phyloP scores from a whole-genome alignment of 2,888 invertebrate genomes.

The Lamproptera curius region DNA sequence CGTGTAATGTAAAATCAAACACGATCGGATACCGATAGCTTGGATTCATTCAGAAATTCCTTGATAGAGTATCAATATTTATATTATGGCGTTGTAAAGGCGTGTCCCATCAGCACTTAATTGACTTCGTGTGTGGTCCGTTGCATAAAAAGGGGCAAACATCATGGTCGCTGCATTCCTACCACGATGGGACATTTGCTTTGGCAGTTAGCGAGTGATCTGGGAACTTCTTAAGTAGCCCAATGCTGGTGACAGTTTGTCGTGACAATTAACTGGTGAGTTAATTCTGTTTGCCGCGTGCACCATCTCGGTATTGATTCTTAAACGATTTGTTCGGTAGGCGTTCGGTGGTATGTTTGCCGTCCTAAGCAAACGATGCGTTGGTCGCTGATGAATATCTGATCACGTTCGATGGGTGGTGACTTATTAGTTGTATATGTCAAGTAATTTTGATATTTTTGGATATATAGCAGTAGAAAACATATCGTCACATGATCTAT shows the following conservation, averaged over 20 bases:
- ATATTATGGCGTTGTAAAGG: not conserved
- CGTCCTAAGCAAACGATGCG: constrained; percentile 10
- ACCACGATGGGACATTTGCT: constrained; percentile 36
- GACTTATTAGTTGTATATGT: too few species aligned
- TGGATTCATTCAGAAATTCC: constrained; percentile 9
- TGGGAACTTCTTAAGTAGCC: constrained; percentile 54
- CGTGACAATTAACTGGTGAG: constrained; percentile 6
- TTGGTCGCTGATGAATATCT: constrained; percentile 6
- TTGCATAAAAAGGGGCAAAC: constrained; percentile 23
- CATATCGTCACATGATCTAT: too few species aligned
- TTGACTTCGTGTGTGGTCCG: constrained; percentile 40
- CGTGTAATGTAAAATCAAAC: constrained; percentile 3
- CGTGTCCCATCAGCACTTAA: constrained; percentile 24
- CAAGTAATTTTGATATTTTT: too few species aligned
- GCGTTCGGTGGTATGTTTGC: constrained; percentile 12
- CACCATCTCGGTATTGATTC: constrained; percentile 17
- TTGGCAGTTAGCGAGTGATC: constrained; percentile 40
- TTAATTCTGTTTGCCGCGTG: constrained; percentile 17
- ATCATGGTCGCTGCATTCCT: constrained; percentile 32
- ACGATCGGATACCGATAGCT: not conserved
- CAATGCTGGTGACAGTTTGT: constrained; percentile 14
- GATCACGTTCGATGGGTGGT: not conserved
- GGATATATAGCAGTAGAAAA: too few species aligned
- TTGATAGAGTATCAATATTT: constrained; percentile 16
- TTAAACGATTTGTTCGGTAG: constrained; percentile 16